These are phyloP conservation scores for Grantiella picta DNA, from an alignment of 2,113 vertebrate species.

Conservation along the genomic window DNA sequence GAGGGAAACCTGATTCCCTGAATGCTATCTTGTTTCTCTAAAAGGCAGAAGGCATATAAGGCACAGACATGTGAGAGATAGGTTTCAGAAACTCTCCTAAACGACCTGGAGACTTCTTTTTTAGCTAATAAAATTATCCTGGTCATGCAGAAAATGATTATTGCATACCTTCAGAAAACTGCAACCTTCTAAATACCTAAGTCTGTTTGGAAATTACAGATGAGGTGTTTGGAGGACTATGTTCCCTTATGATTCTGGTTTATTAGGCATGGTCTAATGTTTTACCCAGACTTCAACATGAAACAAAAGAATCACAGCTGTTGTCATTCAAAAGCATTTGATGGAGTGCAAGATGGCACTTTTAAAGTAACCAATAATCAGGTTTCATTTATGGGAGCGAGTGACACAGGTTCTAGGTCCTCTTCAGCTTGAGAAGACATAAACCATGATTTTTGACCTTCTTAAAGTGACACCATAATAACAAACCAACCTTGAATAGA, in stretches of 20 bases:
- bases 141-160: background rate
- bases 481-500: background rate
- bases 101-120: background rate
- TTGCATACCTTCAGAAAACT: background rate
- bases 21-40: background rate
- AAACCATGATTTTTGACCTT: background rate
- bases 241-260: background rate
- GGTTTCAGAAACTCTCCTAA: background rate
- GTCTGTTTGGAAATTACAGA: background rate
- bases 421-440: background rate
- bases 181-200: background rate
- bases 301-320: background rate
- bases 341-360: background rate
- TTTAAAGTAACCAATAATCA: background rate
- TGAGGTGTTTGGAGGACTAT: background rate
- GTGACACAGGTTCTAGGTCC: background rate
- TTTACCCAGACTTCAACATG: background rate
- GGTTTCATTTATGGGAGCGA: background rate
- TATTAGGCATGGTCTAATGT: background rate
- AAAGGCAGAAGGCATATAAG: background rate
- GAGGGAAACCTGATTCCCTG: background rate
- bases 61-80: background rate
- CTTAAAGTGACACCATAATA: background rate
- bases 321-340: background rate
- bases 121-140: background rate